Evolutionary conservation across 2,888 invertebrate genomes (phyloP).

Genomic region (Pardosa pseudoannulata): DNA sequence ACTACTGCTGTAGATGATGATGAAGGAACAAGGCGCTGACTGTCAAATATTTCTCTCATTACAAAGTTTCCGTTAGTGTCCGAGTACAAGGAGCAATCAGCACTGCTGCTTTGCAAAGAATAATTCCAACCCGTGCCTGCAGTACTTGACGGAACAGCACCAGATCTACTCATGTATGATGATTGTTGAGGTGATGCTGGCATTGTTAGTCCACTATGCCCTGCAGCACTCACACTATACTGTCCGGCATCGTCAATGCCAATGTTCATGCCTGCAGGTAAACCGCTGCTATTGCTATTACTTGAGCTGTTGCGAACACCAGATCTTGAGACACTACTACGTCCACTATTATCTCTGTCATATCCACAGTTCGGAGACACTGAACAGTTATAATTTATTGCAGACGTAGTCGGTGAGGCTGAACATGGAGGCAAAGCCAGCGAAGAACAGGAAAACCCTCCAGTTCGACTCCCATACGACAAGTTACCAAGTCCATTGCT

Average conservation of each 20-base stretch:
- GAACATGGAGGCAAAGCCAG: slow-evolving; percentile 58
- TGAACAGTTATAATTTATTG: slow-evolving; percentile 60
- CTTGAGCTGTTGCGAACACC: slow-evolving; percentile 38
- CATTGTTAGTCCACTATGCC: slow-evolving; percentile 33
- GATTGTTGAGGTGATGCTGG: slow-evolving; percentile 59
- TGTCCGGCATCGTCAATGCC: slow-evolving; percentile 40
- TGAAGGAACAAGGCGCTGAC: slow-evolving; percentile 58
- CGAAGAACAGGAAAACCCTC: slow-evolving; percentile 35
- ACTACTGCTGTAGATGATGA: slow-evolving; percentile 37
- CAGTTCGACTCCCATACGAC: slow-evolving; percentile 31
- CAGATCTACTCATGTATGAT: slow-evolving; percentile 48
- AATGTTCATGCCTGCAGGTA: slow-evolving; percentile 16
- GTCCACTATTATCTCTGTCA: slow-evolving; percentile 44
- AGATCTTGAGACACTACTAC: slow-evolving; percentile 38
- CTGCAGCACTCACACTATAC: slow-evolving; percentile 21
- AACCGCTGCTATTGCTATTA: slow-evolving; percentile 57
- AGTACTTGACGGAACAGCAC: slow-evolving; percentile 32
- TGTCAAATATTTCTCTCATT: slow-evolving; percentile 67
- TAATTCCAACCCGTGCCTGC: slow-evolving; percentile 53
- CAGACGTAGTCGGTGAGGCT: slow-evolving; percentile 41
- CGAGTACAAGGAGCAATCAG: slow-evolving; percentile 61
- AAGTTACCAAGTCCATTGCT: slow-evolving; percentile 58
- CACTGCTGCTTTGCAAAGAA: slow-evolving; percentile 76
- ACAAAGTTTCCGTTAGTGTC: slow-evolving; percentile 61
- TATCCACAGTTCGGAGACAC: slow-evolving; percentile 58